Percentiles rank a stretch among this genome's conserved stretches.
These are phyloP conservation scores for Lithophane ornitopus DNA, from an alignment of 2,888 invertebrate genomes.

Conservation along the genomic window DNA sequence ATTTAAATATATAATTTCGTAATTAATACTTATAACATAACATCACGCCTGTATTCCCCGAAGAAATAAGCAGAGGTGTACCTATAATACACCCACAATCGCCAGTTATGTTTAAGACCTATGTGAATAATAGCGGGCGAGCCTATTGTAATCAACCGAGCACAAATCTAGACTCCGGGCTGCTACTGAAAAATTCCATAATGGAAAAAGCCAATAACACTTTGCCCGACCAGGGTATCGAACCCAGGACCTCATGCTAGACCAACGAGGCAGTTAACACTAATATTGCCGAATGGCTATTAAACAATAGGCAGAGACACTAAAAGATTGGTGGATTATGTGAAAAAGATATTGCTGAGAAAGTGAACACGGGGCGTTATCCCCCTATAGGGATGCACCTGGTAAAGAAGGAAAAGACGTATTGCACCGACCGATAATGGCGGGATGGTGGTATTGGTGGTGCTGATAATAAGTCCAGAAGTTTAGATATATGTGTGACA, in stretches of 20 bases:
- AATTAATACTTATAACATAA: constrained; percentile 11
- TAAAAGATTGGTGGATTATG: not conserved
- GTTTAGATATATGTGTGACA: not conserved
- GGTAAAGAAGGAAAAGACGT: not conserved
- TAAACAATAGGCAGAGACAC: not conserved
- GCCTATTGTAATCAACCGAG: not conserved
- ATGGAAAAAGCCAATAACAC: not conserved
- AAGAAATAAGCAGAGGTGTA: not conserved
- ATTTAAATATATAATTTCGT: constrained; percentile 28
- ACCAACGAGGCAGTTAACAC: not conserved
- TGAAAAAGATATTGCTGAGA: not conserved
- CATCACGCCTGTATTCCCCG: not conserved
- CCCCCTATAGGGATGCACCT: not conserved
- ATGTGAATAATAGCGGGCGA: not conserved
- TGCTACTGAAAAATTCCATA: not conserved
- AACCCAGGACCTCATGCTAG: not conserved
- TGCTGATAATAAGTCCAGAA: not conserved
- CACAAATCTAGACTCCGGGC: not conserved
- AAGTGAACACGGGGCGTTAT: not conserved
- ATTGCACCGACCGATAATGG: not conserved
- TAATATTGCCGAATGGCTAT: not conserved
- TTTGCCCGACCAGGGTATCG: not conserved
- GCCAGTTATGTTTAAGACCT: not conserved
- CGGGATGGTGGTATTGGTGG: not conserved
- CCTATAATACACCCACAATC: not conserved